Conservation (phyloP, 2,113 vertebrate species). For the Halichoeres trimaculatus region DNA sequence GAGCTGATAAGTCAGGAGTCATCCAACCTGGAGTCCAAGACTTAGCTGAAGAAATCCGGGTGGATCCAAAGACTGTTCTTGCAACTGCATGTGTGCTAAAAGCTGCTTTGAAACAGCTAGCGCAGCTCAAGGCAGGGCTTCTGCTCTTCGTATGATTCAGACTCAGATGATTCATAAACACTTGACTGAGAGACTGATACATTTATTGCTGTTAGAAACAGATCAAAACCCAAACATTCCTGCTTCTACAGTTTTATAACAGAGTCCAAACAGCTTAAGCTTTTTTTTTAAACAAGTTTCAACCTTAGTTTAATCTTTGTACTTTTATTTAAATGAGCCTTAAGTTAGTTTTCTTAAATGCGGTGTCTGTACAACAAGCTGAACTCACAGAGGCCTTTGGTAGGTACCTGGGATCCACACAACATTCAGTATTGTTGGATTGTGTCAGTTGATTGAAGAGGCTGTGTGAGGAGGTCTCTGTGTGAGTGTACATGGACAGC, state of each 20-base stretch:
- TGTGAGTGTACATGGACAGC: conserved; percentile 53
- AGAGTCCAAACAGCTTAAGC: not conserved
- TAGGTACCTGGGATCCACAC: not conserved
- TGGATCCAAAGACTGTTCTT: too few relatives aligned
- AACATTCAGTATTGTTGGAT: conserved; percentile 4
- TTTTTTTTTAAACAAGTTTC: too few relatives aligned
- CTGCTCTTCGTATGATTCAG: not conserved
- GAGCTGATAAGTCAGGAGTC: too few relatives aligned
- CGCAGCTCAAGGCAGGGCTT: not conserved
- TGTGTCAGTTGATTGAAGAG: conserved; percentile 19
- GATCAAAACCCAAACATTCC: not conserved
- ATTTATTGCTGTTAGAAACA: not conserved
- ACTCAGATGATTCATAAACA: not conserved
- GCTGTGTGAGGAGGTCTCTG: conserved; percentile 40
- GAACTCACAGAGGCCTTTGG: too few relatives aligned
- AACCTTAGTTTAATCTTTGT: too few relatives aligned
- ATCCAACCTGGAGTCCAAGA: too few relatives aligned
- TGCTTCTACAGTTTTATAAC: not conserved
- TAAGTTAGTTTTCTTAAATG: too few relatives aligned
- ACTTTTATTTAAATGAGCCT: too few relatives aligned
- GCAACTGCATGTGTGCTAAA: too few relatives aligned
- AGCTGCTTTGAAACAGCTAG: too few relatives aligned
- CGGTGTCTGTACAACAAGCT: too few relatives aligned
- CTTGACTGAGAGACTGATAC: not conserved
- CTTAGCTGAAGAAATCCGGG: too few relatives aligned